These are phyloP conservation scores for Akabosia matsudoensis DNA, from an alignment of 1,140 invertebrate genomes.

Conservation along the genomic window DNA sequence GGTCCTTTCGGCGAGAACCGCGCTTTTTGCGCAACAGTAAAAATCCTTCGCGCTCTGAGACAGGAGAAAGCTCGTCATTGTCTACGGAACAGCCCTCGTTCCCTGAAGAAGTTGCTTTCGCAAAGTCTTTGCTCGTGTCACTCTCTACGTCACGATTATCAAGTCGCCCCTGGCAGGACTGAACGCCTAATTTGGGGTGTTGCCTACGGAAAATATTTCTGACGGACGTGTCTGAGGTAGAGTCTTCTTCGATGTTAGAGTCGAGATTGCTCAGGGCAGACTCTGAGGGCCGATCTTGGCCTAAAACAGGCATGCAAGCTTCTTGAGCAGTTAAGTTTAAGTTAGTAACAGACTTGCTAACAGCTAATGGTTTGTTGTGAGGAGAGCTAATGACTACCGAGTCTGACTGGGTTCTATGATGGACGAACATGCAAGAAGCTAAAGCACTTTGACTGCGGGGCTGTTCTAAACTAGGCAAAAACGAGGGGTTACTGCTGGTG, in stretches of 20 bases:
- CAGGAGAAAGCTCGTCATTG: slow-evolving; percentile 7
- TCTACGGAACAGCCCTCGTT: slow-evolving; percentile 3
- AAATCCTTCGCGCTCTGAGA: slow-evolving; percentile 1
- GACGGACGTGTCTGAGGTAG: slow-evolving; percentile 27
- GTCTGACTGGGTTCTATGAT: background rate
- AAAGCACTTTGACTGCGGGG: slow-evolving; percentile 3
- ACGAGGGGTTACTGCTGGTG: too few relatives aligned
- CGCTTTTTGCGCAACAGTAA: slow-evolving; percentile 26
- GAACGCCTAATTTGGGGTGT: background rate
- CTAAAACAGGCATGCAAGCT: too few relatives aligned
- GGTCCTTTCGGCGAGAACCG: slow-evolving; percentile 40
- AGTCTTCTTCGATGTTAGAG: slow-evolving; percentile 17
- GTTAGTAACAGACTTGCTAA: too few relatives aligned
- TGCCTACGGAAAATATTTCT: background rate
- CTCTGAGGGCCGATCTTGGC: too few relatives aligned
- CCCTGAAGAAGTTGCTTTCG: background rate
- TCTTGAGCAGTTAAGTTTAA: too few relatives aligned
- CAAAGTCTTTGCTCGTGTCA: slow-evolving; percentile 12
- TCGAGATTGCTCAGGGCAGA: background rate
- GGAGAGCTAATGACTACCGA: too few relatives aligned
- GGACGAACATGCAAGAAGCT: background rate
- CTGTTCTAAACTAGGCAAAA: background rate
- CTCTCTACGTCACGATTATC: background rate
- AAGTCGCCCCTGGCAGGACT: background rate
- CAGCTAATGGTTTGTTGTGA: background rate